These are phyloP conservation scores for Apamea epomidion DNA, from an alignment of 2,888 invertebrate species.

Conservation along the genomic window DNA sequence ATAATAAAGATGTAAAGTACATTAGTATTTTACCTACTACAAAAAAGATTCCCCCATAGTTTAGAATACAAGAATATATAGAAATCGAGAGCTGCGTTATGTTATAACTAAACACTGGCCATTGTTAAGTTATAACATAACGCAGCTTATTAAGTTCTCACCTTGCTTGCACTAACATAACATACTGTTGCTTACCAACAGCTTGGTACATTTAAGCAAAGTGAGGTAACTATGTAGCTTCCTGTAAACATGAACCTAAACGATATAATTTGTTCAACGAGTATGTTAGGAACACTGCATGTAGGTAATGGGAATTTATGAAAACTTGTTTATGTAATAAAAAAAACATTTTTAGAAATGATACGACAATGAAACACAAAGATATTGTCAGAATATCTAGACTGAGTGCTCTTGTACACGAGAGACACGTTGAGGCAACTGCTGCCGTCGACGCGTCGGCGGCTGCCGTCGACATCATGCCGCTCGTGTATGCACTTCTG, in stretches of 20 bases:
- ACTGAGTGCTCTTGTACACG: background rate
- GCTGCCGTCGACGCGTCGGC: background rate
- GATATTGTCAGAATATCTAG: background rate
- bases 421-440: background rate
- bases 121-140: too few relatives aligned
- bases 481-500: background rate
- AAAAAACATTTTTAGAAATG: background rate
- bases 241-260: background rate
- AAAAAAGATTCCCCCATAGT: too few relatives aligned
- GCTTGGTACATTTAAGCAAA: background rate
- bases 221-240: background rate
- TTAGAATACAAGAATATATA: too few relatives aligned
- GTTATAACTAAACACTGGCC: too few relatives aligned
- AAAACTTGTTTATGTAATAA: background rate
- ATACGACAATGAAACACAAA: background rate
- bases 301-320: background rate
- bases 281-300: background rate
- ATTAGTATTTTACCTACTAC: too few relatives aligned
- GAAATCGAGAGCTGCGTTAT: too few relatives aligned
- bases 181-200: background rate
- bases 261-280: background rate
- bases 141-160: background rate
- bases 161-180: background rate
- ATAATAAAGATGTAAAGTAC: too few relatives aligned
- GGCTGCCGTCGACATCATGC: too few relatives aligned